Evolutionary conservation across 2,113 vertebrate genomes (phyloP), one percentile per base, ranked within the genome.

Genomic region (Morone chrysops): DNA sequence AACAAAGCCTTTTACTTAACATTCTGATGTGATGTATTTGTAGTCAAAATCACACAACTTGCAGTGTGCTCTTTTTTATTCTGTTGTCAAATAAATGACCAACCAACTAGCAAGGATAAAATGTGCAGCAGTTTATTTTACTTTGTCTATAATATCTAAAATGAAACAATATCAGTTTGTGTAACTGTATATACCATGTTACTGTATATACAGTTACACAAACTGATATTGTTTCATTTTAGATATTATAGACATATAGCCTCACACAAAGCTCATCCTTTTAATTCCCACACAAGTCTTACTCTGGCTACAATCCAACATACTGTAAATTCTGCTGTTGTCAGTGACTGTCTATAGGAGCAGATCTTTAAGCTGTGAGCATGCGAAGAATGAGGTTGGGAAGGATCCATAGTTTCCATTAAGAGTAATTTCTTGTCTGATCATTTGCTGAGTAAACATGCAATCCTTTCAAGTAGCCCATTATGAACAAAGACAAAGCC

Each of bases 361-460:
- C 82, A 6, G 67, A 82, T 80, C 85, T 87, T 84, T 87, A 89
- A 84, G 74, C 9, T 65, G 59, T 66, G 75, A 78, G 79, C 78
- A 84, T 70, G 67, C 65, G 20, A 75, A 80, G 75, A 78, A 76
- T 62, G 59, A 75, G 87, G 74, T 91, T 93, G 92, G 93, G 89
- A 91, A 72, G 71, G 90, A 86, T 94, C 92, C 90, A 94, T 90
- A 69, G 70, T 83, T 80, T 94, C 94, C 93, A 94, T 94, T 93
- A 95, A 89, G 85, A 88, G 82, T 90, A 88, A 89, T 91, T 90
- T 90, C 84, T 90, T 78, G 36, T 80, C 68, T 83, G 85, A 91
- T 92, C 75, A 89, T 92, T 83, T 93, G 94, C 94, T 94, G 93
- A 95, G 93, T 92, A 95, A 95, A 93, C 90, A 83, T 41, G 53